These are phyloP conservation scores for Chelonoidis abingdonii DNA, from an alignment of 2,113 vertebrate genomes.

Conservation along the genomic window DNA sequence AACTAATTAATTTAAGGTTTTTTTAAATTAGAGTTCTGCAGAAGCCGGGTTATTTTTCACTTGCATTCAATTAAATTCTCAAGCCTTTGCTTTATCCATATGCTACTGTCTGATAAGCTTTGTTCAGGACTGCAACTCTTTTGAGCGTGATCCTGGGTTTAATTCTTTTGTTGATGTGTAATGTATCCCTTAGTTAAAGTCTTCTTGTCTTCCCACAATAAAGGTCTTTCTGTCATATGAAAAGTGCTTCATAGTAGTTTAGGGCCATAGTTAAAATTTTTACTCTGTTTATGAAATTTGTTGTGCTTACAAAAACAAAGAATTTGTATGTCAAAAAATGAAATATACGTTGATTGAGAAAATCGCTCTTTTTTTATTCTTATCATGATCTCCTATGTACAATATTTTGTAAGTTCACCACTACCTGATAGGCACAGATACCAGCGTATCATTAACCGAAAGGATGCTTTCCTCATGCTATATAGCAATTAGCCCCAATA, in stretches of 20 bases:
- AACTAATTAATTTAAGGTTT: constrained; percentile 68
- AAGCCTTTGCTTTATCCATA: constrained; percentile 47
- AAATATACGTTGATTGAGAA: constrained; percentile 6
- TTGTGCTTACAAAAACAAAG: constrained; percentile 54
- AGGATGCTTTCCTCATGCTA: neutral
- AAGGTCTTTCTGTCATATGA: constrained; percentile 50
- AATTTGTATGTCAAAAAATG: neutral
- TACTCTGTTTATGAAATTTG: constrained; percentile 36
- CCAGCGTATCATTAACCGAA: fast-evolving
- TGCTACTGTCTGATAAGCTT: constrained; percentile 70
- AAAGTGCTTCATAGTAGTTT: constrained; percentile 55
- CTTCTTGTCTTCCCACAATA: constrained; percentile 64
- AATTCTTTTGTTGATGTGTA: constrained; percentile 70
- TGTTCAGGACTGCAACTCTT: constrained; percentile 57
- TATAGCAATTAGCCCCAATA: neutral
- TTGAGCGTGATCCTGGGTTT: constrained; percentile 56
- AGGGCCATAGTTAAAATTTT: constrained; percentile 47
- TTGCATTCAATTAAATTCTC: constrained; percentile 64
- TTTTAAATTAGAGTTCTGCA: constrained; percentile 60
- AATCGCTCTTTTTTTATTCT: neutral
- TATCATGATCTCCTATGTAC: neutral
- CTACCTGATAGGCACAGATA: neutral
- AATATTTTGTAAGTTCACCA: neutral
- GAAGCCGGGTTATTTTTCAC: constrained; percentile 58
- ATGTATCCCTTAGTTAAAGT: constrained; percentile 65